These are phyloP conservation scores for Onychomys arenicola DNA, from an alignment of 2,797 vertebrate genomes.

Conservation along the genomic window DNA sequence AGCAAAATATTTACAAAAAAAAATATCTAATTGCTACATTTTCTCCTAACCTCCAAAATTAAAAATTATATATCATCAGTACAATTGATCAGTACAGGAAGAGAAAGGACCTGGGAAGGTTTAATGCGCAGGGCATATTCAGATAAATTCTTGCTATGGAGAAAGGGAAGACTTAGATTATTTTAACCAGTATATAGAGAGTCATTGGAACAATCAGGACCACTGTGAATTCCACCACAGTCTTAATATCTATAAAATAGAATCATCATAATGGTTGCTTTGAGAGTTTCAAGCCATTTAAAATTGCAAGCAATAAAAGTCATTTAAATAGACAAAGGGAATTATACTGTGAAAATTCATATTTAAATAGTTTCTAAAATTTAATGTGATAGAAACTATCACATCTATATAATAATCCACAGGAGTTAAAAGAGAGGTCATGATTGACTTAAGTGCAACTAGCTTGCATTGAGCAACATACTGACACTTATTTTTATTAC, in stretches of 20 bases:
- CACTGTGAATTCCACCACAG: neutral
- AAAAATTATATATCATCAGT: neutral
- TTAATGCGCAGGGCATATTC: neutral
- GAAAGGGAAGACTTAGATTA: neutral
- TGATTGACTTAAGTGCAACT: slow-evolving; percentile 37
- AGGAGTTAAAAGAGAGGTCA: slow-evolving; percentile 2
- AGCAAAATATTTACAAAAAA: slow-evolving; percentile 61
- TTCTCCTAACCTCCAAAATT: neutral
- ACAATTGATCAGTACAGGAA: neutral
- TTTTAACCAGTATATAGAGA: neutral
- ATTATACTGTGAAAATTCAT: neutral
- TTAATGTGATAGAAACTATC: slow-evolving; percentile 52
- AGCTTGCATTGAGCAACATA: neutral
- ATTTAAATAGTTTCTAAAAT: slow-evolving; percentile 17
- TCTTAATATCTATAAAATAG: neutral
- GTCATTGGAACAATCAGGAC: fast-evolving
- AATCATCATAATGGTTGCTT: neutral
- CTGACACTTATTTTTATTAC: slow-evolving; percentile 40
- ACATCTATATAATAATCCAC: slow-evolving; percentile 8
- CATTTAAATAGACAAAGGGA: neutral
- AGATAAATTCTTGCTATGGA: neutral
- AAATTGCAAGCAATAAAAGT: slow-evolving; percentile 5
- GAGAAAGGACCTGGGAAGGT: neutral
- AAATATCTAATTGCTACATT: neutral
- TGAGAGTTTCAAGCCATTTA: slow-evolving; percentile 19